phyloP scores from a whole-genome alignment of 2,888 invertebrate genomes.

The Drosophila gaucha region DNA sequence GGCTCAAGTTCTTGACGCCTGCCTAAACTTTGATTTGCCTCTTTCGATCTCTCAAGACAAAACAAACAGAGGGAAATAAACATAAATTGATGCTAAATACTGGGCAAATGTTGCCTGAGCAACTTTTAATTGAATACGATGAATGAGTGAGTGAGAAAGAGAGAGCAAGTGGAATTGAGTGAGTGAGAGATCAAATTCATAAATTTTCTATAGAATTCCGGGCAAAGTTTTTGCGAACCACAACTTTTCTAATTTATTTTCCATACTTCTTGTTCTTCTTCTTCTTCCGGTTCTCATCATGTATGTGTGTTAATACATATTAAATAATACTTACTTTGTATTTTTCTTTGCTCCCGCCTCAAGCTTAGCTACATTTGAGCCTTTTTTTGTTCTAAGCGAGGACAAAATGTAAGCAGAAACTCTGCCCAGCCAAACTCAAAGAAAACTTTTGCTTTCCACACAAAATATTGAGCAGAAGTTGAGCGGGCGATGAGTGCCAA shows the following conservation, averaged over 20 bases:
- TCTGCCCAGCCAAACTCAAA: slow-evolving; percentile 52
- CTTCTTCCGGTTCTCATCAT: slow-evolving; percentile 5
- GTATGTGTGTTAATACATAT: slow-evolving; percentile 68
- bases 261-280: slow-evolving; percentile 32
- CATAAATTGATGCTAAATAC: slow-evolving; percentile 48
- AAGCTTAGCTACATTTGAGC: slow-evolving; percentile 32
- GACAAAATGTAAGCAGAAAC: slow-evolving; percentile 65
- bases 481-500: background rate
- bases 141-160: background rate
- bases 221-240: slow-evolving; percentile 61
- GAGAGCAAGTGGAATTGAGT: background rate
- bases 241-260: slow-evolving; percentile 79
- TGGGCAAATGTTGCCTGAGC: slow-evolving; percentile 63
- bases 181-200: slow-evolving; percentile 61
- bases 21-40: slow-evolving; percentile 58
- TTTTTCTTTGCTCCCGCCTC: slow-evolving; percentile 52
- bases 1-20: slow-evolving; percentile 49
- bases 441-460: slow-evolving; percentile 53
- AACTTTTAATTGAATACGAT: slow-evolving; percentile 74
- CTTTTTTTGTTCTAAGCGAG: slow-evolving; percentile 71
- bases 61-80: slow-evolving; percentile 6
- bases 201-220: slow-evolving; percentile 63
- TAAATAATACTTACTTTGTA: slow-evolving; percentile 76
- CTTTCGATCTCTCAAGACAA: slow-evolving; percentile 17
- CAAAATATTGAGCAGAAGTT: background rate